Evolutionary conservation across 2,113 vertebrate species (phyloP).

Genomic region (Notarius lentiginosus): DNA sequence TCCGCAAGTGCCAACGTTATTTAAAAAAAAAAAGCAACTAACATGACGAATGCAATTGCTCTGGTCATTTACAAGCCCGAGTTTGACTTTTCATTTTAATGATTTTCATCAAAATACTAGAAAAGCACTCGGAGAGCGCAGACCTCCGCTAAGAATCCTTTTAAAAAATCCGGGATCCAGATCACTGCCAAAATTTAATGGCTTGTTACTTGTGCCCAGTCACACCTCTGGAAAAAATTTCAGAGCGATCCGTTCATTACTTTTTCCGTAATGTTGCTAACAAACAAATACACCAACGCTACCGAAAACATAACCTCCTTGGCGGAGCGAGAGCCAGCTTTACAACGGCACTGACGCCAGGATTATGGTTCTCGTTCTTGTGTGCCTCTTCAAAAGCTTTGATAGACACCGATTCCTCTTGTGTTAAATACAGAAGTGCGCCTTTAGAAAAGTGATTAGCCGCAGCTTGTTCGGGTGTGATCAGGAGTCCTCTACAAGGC

Average conservation of each 20-base stretch:
- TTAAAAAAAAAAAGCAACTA: background rate
- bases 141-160: too few species aligned
- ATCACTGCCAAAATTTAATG: too few species aligned
- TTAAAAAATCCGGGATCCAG: too few species aligned
- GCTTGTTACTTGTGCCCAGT: too few species aligned
- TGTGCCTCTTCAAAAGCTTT: conserved; percentile 35
- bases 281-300: too few species aligned
- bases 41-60: background rate
- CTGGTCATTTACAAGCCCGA: conserved; percentile 29
- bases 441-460: background rate
- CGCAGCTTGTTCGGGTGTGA: background rate
- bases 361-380: conserved; percentile 45
- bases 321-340: conserved; percentile 28
- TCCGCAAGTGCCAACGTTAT: too few species aligned
- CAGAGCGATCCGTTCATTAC: too few species aligned
- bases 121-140: too few species aligned
- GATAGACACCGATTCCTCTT: background rate
- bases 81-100: conserved; percentile 60
- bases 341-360: conserved; percentile 33
- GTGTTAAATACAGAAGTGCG: background rate
- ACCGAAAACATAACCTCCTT: too few species aligned
- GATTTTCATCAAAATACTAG: too few species aligned
- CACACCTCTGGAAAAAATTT: too few species aligned
- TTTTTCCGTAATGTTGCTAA: too few species aligned
- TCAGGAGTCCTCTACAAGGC: background rate